Evolutionary conservation across 92 coral and sea anemone species (phyloP).

Genomic region (Paramuricea clavata): DNA sequence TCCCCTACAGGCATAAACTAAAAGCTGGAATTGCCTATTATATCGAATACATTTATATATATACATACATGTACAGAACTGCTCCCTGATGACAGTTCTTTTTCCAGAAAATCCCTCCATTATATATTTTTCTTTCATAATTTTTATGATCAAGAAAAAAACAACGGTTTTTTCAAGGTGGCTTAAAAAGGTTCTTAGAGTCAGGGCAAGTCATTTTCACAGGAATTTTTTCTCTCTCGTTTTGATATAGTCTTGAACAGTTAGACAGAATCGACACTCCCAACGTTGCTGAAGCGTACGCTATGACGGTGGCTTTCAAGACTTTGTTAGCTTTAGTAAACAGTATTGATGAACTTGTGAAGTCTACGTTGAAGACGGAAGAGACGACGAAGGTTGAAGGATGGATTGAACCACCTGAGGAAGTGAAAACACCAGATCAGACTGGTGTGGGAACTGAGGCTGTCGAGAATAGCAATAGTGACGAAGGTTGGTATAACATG

Average conservation of each 20-base stretch:
- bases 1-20: too few relatives aligned
- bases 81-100: too few relatives aligned
- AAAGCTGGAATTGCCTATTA: too few relatives aligned
- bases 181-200: too few relatives aligned
- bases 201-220: too few relatives aligned
- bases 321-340: conserved; percentile 91
- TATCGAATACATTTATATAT: too few relatives aligned
- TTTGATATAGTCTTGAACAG: conserved; percentile 82
- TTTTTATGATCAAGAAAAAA: too few relatives aligned
- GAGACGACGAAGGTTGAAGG: conserved; percentile 72
- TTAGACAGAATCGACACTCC: conserved; percentile 89
- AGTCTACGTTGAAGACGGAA: conserved; percentile 49
- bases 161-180: too few relatives aligned
- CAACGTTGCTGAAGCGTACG: conserved; percentile 89
- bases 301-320: conserved; percentile 94
- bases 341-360: conserved; percentile 83
- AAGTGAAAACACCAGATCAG: conserved; percentile 62
- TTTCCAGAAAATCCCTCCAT: too few relatives aligned
- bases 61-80: too few relatives aligned
- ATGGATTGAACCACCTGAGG: conserved; percentile 91
- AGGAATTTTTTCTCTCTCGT: background rate
- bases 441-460: conserved; percentile 95
- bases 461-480: conserved; percentile 67
- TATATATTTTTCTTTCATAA: too few relatives aligned
- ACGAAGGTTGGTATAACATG: conserved; percentile 67